These are phyloP conservation scores for Metaphire vulgaris DNA, from an alignment of 1,140 invertebrate species.

Conservation along the genomic window DNA sequence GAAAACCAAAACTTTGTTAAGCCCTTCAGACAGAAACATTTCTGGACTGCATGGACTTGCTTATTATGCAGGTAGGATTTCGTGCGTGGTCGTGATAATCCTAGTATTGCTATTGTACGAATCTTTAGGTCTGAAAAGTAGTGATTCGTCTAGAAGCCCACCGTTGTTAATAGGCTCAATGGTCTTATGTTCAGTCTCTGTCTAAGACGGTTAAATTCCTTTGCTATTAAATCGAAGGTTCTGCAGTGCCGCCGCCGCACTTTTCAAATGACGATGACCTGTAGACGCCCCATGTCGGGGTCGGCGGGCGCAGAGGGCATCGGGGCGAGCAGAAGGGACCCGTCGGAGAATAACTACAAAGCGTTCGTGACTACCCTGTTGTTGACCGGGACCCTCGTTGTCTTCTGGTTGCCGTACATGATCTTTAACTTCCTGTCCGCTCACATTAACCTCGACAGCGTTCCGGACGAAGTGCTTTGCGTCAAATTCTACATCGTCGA, in stretches of 20 bases:
- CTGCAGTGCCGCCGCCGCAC: not conserved
- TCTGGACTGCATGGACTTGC: too few species aligned
- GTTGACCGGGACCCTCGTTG: conserved; percentile 23
- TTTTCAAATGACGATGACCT: not conserved
- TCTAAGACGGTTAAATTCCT: too few species aligned
- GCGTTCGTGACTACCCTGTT: conserved; percentile 30
- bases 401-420: conserved; percentile 30
- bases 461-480: conserved; percentile 18
- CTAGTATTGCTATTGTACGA: too few species aligned
- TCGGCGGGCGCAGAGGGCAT: not conserved
- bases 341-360: conserved; percentile 23
- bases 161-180: too few species aligned
- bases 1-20: too few species aligned
- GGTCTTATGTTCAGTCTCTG: too few species aligned
- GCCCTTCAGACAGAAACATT: too few species aligned
- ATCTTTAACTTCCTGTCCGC: conserved; percentile 26
- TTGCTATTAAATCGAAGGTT: too few species aligned
- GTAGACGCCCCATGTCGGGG: not conserved
- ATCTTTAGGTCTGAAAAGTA: too few species aligned
- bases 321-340: not conserved
- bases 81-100: too few species aligned
- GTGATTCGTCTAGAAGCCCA: too few species aligned
- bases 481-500: conserved; percentile 29
- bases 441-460: conserved; percentile 21
- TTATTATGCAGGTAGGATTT: too few species aligned